A percentile compares a stretch with the other conserved stretches of the same genome.
Evolutionary conservation across 2,888 invertebrate genomes (phyloP).

Genomic region (Netelia virgata): DNA sequence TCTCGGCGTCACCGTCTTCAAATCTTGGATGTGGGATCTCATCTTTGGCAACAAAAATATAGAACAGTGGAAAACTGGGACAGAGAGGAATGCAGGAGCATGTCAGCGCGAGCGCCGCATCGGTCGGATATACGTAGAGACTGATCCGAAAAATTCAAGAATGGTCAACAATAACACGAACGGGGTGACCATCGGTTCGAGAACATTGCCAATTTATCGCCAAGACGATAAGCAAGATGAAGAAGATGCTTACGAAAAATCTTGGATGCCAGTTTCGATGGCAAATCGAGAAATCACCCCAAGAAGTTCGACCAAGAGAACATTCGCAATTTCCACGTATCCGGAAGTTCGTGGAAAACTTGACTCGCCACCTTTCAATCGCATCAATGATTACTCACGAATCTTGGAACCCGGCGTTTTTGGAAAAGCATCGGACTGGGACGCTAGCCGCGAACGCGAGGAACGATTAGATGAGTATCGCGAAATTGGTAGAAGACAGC

Average conservation of each 20-base stretch:
- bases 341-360: conserved; percentile 28
- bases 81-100: conserved; percentile 11
- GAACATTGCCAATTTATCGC: background rate
- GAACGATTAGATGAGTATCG: conserved; percentile 69
- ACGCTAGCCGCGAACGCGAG: conserved; percentile 64
- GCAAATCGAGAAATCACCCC: background rate
- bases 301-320: conserved; percentile 23
- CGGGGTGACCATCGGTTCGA: background rate
- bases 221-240: background rate
- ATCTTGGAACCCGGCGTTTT: conserved; percentile 5
- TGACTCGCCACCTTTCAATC: conserved; percentile 31
- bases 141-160: conserved; percentile 14
- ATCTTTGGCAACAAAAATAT: conserved; percentile 65
- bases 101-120: conserved; percentile 47
- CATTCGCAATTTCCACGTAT: conserved; percentile 1
- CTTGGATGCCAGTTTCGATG: conserved; percentile 11
- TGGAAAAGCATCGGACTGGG: conserved; percentile 2
- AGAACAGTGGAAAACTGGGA: conserved; percentile 48
- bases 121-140: conserved; percentile 31
- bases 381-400: conserved; percentile 60
- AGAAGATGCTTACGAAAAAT: conserved; percentile 46
- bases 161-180: conserved; percentile 48
- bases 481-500: conserved; percentile 68
- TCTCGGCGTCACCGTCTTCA: conserved; percentile 72
- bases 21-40: conserved; percentile 74